Evolutionary conservation across 2,113 vertebrate genomes (phyloP).

Genomic region (Clarias magur): DNA sequence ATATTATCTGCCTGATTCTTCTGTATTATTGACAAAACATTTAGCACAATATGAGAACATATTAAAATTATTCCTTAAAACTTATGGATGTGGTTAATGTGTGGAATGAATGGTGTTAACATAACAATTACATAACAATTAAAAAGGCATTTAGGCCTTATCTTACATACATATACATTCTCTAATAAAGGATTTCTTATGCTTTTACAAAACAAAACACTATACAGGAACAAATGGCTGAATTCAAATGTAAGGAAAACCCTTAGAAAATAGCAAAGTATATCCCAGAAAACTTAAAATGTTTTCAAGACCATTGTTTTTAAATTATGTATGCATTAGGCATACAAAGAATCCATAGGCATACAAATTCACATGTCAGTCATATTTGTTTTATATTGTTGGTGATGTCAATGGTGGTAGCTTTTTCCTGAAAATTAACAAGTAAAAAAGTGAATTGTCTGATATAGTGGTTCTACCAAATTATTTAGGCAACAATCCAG

Average conservation of each 20-base stretch:
- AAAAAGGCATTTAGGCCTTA: too few relatives aligned
- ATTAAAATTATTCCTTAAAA: neutral
- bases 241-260: too few relatives aligned
- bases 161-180: too few relatives aligned
- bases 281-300: neutral
- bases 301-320: neutral
- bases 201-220: too few relatives aligned
- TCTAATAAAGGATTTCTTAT: too few relatives aligned
- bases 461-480: neutral
- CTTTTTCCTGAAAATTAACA: neutral
- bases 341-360: neutral
- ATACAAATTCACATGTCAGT: too few relatives aligned
- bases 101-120: neutral
- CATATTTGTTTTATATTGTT: too few relatives aligned
- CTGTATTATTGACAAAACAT: neutral
- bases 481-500: neutral
- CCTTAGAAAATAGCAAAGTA: neutral
- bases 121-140: too few relatives aligned
- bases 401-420: too few relatives aligned
- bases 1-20: neutral
- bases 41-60: neutral
- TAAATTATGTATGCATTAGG: neutral
- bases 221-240: too few relatives aligned
- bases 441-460: neutral
- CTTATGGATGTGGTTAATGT: neutral